These are phyloP conservation scores for Lepus europaeus DNA, from an alignment of 2,113 vertebrate species.

Conservation along the genomic window DNA sequence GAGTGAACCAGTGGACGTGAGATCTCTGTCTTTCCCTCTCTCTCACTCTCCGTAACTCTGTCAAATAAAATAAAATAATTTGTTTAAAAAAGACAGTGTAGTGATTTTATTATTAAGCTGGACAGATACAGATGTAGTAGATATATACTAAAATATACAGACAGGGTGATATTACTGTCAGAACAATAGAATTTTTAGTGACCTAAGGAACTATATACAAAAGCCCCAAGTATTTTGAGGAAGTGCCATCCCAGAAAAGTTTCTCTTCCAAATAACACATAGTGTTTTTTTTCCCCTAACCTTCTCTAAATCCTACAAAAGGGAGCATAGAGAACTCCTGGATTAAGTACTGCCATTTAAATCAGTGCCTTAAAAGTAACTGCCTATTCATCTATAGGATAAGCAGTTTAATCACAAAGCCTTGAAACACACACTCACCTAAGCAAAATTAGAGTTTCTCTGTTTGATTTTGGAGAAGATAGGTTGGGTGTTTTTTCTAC, in stretches of 20 bases:
- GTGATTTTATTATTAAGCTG: background rate
- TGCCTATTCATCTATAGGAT: background rate
- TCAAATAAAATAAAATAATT: too few species aligned
- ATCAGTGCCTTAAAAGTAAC: background rate
- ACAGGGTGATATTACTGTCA: background rate
- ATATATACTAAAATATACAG: background rate
- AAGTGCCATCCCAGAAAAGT: background rate
- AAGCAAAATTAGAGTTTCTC: background rate
- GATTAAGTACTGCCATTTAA: background rate
- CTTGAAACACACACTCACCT: background rate
- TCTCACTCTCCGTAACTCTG: too few species aligned
- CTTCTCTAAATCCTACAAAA: background rate
- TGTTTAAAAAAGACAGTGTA: too few species aligned
- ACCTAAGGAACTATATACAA: too few species aligned
- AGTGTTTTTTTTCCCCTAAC: background rate
- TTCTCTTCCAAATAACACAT: background rate
- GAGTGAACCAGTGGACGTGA: too few species aligned
- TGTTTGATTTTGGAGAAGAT: slow-evolving; percentile 11
- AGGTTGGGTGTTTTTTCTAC: background rate
- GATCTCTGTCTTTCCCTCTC: too few species aligned
- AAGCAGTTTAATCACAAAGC: background rate
- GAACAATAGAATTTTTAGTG: background rate
- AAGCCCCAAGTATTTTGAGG: background rate
- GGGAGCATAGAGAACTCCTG: background rate
- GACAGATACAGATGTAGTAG: background rate